Base-by-base conservation (phyloP, 2,888 invertebrate species). In the Monochamus alternatus region DNA sequence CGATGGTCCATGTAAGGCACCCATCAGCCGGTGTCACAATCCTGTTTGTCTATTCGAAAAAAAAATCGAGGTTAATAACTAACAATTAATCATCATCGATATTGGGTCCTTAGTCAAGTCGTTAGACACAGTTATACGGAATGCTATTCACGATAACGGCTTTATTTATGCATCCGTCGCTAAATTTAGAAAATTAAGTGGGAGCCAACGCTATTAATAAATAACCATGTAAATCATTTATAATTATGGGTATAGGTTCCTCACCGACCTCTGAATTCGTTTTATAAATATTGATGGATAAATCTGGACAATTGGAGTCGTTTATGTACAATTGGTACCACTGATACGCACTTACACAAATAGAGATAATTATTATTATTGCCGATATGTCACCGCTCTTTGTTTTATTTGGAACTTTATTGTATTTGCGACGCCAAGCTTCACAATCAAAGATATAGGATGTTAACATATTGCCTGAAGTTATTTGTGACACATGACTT, bases 141-240 rank as follows among this genome's bases (percentile, higher is more conserved):
- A 51, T 47, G 47, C 31, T 31, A 47, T 60, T 69, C 60, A 60
- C 44, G 60, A 69, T 47, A 60, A 30, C n/a, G 5, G 10, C 30
- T 66, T 66, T 30, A n/a, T 55, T 66, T 51, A 68, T 59, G 38
- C 69, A 69, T 69, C 69, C 69, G 51, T 14, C 43, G 60, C 59
- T 69, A 69, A 60, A 69, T 62, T 69, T 69, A 69, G 69, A 60
- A 31, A 69, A 62, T 51, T n/a, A 32, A 62, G 52, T 30, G 59
- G 51, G 22, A 5, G 43, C 31, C 31, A 58, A 31, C 65, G 22
- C 10, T 43, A 59, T 68, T 68, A 55, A 59, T 68, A 68, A 55
- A 68, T n/a, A 59, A 55, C 47, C 12, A 44, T 9, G 14, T 64
- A 10, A 32, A 60, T 60, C 38, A 60, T 32, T 60, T 60, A 32